phyloP scores from a whole-genome alignment of 2,113 vertebrate species.

The Mus pahari region DNA sequence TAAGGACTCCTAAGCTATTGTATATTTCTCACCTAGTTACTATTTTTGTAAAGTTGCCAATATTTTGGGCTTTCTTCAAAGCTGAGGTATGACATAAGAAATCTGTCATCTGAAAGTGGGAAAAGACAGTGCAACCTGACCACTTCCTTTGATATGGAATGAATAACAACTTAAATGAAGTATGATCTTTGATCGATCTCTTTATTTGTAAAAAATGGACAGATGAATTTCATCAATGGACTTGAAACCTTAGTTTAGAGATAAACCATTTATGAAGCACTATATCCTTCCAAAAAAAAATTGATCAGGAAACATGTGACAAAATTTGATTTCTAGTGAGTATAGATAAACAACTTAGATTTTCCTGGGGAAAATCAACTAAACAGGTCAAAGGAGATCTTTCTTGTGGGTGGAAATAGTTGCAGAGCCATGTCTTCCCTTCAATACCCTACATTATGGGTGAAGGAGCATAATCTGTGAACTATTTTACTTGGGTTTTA shows the following conservation, averaged over 20 bases:
- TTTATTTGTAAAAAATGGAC: not conserved
- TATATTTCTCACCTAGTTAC: not conserved
- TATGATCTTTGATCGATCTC: not conserved
- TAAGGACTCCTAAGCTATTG: not conserved
- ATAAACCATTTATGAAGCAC: not conserved
- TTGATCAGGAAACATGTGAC: not conserved
- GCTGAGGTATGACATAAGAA: not conserved
- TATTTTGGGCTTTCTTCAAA: not conserved
- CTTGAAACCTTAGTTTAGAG: not conserved
- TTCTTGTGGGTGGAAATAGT: not conserved
- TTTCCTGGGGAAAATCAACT: not conserved
- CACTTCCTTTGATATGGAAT: not conserved
- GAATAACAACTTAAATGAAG: not conserved
- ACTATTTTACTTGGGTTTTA: not conserved
- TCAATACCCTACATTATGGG: not conserved
- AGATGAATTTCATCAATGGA: not conserved
- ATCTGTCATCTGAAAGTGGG: not conserved
- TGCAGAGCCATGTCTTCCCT: fast-evolving
- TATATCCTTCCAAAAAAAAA: not conserved
- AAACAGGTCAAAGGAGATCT: not conserved
- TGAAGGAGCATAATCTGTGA: not conserved
- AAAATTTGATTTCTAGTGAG: not conserved
- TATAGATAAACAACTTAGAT: not conserved
- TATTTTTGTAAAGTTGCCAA: not conserved
- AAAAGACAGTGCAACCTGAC: not conserved